Evolutionary conservation across 2,797 vertebrate genomes (phyloP).

Genomic region (Sebastes steindachneri): DNA sequence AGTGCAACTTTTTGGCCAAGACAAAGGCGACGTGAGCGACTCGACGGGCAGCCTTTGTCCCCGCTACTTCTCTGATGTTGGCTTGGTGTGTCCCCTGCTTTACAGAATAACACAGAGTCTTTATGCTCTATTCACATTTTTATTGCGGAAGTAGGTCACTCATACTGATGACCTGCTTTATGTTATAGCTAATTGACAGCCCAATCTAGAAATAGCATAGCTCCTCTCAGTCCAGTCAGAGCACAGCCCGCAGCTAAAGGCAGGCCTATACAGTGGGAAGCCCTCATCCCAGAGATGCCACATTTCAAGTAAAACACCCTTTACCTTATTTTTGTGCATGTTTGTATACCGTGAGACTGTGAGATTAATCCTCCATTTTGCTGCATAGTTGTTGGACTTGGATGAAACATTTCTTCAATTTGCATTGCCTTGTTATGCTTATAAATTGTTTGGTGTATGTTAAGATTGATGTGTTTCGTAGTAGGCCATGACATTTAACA

Average conservation of each 20-base stretch:
- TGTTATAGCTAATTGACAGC: constrained; percentile 53
- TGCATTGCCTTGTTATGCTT: not conserved
- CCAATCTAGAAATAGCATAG: constrained; percentile 48
- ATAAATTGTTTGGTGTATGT: not conserved
- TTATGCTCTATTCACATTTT: constrained; percentile 32
- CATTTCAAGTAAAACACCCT: not conserved
- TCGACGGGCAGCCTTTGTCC: no score
- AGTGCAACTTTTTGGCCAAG: no score
- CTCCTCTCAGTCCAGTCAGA: constrained; percentile 9
- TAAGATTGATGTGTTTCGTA: not conserved
- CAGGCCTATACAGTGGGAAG: constrained; percentile 4
- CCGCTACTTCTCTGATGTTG: no score
- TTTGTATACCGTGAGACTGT: not conserved
- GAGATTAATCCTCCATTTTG: not conserved
- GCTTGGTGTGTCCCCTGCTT: no score
- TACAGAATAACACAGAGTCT: not conserved
- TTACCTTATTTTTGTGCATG: not conserved
- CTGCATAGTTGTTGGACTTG: not conserved
- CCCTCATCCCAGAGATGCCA: constrained; percentile 28
- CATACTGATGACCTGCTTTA: constrained; percentile 55
- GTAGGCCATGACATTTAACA: constrained; percentile 18
- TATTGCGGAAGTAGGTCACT: constrained; percentile 48
- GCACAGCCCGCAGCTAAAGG: constrained; percentile 24
- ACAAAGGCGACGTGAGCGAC: no score
- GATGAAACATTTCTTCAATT: not conserved